These are phyloP conservation scores for Choloepus hoffmanni DNA, from an alignment of 2,113 vertebrate genomes.

Conservation along the genomic window DNA sequence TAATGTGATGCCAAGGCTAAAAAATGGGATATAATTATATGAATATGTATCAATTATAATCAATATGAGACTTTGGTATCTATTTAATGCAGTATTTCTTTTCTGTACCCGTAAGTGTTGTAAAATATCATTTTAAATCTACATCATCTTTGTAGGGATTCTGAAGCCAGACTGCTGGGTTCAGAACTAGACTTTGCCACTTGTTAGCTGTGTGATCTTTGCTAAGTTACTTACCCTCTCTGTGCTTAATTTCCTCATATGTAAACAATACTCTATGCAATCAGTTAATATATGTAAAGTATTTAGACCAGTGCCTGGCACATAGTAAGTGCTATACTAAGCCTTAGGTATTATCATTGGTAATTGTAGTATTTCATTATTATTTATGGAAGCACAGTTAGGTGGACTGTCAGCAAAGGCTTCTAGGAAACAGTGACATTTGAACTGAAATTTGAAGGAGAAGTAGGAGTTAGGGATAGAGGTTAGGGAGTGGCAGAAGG, in stretches of 20 bases:
- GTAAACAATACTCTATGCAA: neutral
- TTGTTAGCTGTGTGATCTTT: neutral
- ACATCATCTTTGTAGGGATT: neutral
- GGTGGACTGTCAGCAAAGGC: no score
- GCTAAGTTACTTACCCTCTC: neutral
- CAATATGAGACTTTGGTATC: neutral
- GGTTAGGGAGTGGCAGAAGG: neutral
- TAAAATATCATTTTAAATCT: neutral
- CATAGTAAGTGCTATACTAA: neutral
- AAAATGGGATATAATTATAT: neutral
- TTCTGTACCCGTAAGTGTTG: neutral
- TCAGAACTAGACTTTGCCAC: neutral
- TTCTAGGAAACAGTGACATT: neutral
- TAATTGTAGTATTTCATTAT: neutral
- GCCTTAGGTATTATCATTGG: neutral
- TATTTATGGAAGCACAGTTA: neutral
- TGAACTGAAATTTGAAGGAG: neutral
- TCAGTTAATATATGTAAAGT: neutral
- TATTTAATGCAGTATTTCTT: neutral
- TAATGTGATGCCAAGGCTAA: neutral
- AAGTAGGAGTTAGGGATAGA: neutral
- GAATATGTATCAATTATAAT: neutral
- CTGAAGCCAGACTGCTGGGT: neutral
- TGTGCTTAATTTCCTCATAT: neutral
- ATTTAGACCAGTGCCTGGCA: neutral